phyloP scores from a whole-genome alignment of 2,888 invertebrate species.

The Heterodera filipjevi region DNA sequence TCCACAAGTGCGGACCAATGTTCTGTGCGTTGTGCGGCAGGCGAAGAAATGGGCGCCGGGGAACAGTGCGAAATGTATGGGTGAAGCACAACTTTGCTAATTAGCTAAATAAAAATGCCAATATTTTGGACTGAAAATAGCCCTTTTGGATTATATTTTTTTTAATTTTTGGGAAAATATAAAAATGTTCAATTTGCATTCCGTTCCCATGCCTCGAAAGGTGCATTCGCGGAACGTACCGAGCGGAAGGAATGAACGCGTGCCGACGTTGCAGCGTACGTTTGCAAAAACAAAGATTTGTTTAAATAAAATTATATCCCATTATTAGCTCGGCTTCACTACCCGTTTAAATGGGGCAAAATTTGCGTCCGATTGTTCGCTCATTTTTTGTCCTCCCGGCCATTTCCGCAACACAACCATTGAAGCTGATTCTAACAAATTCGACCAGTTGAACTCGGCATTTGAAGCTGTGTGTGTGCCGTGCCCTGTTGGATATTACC shows the following conservation, averaged over 20 bases:
- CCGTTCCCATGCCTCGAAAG: too few species aligned
- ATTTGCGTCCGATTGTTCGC: constrained; percentile 17
- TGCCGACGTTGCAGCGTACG: neutral
- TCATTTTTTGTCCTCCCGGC: constrained; percentile 31
- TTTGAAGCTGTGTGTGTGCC: constrained; percentile 26
- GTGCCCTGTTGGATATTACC: constrained; percentile 29
- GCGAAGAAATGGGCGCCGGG: constrained; percentile 23
- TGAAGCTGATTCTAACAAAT: neutral
- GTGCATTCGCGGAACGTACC: constrained; percentile 17
- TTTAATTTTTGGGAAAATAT: neutral
- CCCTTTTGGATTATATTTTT: too few species aligned
- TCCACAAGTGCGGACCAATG: constrained; percentile 28
- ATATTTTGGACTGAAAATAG: too few species aligned
- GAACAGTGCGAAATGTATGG: constrained; percentile 29
- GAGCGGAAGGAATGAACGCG: constrained; percentile 12
- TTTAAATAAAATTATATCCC: neutral
- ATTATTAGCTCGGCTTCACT: constrained; percentile 30
- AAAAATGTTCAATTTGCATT: too few species aligned
- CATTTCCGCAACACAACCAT: neutral
- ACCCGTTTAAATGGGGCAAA: constrained; percentile 24
- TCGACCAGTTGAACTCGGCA: neutral
- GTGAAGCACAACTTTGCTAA: neutral
- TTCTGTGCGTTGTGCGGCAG: constrained; percentile 29
- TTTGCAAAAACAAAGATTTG: neutral
- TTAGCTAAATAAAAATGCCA: too few species aligned